These are phyloP conservation scores for Peromyscus melanophrys DNA, from an alignment of 2,797 vertebrate species.

Conservation along the genomic window DNA sequence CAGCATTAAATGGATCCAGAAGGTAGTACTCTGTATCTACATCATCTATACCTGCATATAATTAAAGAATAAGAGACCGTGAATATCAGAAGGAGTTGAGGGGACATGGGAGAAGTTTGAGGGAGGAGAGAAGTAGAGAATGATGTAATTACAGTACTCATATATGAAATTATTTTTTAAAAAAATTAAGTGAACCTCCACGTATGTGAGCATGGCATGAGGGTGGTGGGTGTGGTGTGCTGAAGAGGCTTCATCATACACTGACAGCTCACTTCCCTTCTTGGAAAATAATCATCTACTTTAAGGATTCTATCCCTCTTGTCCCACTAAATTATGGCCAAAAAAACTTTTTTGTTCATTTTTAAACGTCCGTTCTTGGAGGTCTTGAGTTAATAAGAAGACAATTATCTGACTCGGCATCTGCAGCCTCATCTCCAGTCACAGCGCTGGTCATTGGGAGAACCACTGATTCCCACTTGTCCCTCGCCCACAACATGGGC, in stretches of 20 bases:
- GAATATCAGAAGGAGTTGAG: neutral
- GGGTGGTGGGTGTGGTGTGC: accelerated
- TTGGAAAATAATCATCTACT: neutral
- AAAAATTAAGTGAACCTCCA: neutral
- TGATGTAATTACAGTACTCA: neutral
- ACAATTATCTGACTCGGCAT: neutral
- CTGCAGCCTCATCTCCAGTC: neutral
- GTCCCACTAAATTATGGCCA: neutral
- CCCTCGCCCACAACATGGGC: neutral
- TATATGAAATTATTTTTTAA: neutral
- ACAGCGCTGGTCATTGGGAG: neutral
- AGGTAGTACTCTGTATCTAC: neutral
- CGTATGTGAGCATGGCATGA: accelerated
- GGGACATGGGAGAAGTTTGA: neutral
- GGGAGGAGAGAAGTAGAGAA: no score
- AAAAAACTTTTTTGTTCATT: neutral
- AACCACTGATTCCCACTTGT: neutral
- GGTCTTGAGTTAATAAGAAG: slow-evolving; percentile 1
- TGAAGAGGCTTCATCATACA: neutral
- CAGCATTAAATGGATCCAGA: neutral
- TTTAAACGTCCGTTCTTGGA: slow-evolving; percentile 21
- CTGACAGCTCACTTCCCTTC: neutral
- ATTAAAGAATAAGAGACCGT: neutral
- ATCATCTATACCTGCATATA: neutral
- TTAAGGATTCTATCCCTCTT: neutral